Percentiles rank a stretch among this genome's conserved stretches.
phyloP scores from a whole-genome alignment of 1,140 invertebrate genomes.

The Coenobita brevimanus region DNA sequence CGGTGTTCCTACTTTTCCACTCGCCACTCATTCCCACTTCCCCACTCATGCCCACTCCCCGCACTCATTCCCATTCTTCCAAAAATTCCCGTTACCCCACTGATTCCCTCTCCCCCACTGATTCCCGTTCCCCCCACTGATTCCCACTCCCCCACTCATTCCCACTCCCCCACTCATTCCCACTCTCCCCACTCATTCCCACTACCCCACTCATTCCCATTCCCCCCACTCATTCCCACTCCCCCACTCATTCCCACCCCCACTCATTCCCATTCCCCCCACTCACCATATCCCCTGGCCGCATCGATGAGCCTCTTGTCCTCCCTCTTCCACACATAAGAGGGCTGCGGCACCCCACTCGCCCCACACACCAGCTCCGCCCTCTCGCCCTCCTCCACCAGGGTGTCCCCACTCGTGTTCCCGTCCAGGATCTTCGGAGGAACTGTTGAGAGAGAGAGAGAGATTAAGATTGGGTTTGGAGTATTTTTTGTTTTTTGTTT shows the following conservation, averaged over 20 bases:
- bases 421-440: constrained; percentile 17
- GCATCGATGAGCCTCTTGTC: not conserved
- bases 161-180: too few species aligned
- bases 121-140: too few species aligned
- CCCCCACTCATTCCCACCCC: too few species aligned
- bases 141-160: not conserved
- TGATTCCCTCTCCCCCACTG: too few species aligned
- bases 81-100: too few species aligned
- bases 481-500: too few species aligned
- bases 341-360: not conserved
- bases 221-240: not conserved
- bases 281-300: not conserved
- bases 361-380: not conserved
- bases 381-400: not conserved
- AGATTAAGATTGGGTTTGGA: not conserved
- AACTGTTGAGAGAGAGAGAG: not conserved
- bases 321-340: constrained; percentile 11
- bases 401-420: constrained; percentile 13
- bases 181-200: too few species aligned
- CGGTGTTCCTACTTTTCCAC: too few species aligned
- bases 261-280: not conserved
- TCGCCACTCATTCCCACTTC: too few species aligned
- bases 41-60: too few species aligned
- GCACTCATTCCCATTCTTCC: too few species aligned
- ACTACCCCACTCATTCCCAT: too few species aligned